phyloP scores from a whole-genome alignment of 2,888 invertebrate genomes.

The Lamellibrachia columna region DNA sequence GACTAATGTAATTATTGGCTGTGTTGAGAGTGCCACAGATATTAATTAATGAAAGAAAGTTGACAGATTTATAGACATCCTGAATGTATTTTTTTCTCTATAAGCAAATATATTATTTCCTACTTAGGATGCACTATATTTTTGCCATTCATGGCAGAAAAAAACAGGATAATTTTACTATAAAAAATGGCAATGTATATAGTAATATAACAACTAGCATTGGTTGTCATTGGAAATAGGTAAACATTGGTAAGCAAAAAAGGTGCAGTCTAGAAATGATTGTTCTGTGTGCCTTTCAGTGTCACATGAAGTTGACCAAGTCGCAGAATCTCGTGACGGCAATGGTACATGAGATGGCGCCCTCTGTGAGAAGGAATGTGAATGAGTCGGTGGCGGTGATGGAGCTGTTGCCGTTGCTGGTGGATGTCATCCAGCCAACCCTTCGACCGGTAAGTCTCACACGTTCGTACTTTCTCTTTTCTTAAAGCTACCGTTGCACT shows the following conservation, averaged over 20 bases:
- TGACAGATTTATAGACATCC: too few relatives aligned
- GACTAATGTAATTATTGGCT: too few relatives aligned
- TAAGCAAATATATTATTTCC: too few relatives aligned
- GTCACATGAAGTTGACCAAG: slow-evolving; percentile 49
- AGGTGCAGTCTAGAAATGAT: not conserved
- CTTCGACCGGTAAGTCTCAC: slow-evolving; percentile 75
- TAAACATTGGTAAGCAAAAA: not conserved
- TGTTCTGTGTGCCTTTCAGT: slow-evolving; percentile 43
- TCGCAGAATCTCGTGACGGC: slow-evolving; percentile 55
- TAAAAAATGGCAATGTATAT: too few relatives aligned
- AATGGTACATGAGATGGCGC: slow-evolving; percentile 71
- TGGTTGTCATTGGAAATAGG: too few relatives aligned
- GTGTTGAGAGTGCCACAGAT: too few relatives aligned
- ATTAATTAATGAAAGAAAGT: too few relatives aligned
- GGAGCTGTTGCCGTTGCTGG: slow-evolving; percentile 79
- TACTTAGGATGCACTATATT: too few relatives aligned
- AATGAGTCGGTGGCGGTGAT: slow-evolving; percentile 69
- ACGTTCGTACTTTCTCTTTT: slow-evolving; percentile 21
- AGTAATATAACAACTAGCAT: too few relatives aligned
- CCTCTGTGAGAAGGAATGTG: slow-evolving; percentile 68
- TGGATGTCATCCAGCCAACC: slow-evolving; percentile 78
- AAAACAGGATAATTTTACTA: too few relatives aligned
- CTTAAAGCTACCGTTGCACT: not conserved
- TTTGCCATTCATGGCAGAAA: too few relatives aligned
- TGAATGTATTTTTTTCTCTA: too few relatives aligned